Evolutionary conservation across 1,140 invertebrate genomes (phyloP).

Genomic region (Pteromalus puparum): DNA sequence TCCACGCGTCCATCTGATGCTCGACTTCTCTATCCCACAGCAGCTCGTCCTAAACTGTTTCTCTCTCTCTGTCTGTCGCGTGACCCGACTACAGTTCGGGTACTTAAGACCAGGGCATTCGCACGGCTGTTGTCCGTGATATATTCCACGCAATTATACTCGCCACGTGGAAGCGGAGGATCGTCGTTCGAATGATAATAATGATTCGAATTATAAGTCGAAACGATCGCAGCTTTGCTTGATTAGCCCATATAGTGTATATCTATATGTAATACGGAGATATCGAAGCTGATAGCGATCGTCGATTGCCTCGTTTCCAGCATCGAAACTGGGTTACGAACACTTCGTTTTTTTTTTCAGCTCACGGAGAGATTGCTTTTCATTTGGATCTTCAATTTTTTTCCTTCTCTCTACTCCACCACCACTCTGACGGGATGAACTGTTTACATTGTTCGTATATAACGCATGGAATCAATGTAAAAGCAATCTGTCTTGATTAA

Average conservation of each 20-base stretch:
- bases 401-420: too few relatives aligned
- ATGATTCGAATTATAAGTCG: not conserved
- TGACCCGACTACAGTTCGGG: slow-evolving; percentile 53
- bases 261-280: not conserved
- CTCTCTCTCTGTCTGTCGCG: slow-evolving; percentile 27
- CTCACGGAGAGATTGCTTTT: not conserved
- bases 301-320: slow-evolving; percentile 28
- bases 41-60: slow-evolving; percentile 52
- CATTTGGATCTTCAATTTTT: slow-evolving; percentile 8
- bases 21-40: too few relatives aligned
- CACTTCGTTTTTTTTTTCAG: not conserved
- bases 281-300: not conserved
- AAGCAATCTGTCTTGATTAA: not conserved
- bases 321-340: slow-evolving; percentile 27
- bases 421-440: too few relatives aligned
- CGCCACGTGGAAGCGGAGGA: not conserved
- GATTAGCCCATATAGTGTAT: slow-evolving; percentile 42
- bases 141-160: not conserved
- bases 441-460: too few relatives aligned
- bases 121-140: too few relatives aligned
- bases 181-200: slow-evolving; percentile 1
- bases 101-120: slow-evolving; percentile 32
- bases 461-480: not conserved
- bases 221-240: slow-evolving; percentile 44
- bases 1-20: not conserved